Conservation (phyloP, 2,113 vertebrate genomes). For the Thymallus thymallus region DNA sequence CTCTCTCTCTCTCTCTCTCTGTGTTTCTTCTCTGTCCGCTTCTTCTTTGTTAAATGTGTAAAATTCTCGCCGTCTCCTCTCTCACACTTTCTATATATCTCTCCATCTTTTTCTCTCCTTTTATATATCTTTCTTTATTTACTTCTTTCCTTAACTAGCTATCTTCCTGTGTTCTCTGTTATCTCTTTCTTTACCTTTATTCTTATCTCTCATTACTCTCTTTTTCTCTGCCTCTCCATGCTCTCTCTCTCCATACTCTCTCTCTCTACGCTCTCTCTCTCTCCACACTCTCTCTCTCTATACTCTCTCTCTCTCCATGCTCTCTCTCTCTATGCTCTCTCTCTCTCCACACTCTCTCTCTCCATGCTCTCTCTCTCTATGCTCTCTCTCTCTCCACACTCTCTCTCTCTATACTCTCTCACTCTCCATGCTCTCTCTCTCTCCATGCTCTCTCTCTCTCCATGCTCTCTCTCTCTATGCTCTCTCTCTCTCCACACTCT, state of each 20-base stretch:
- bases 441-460: no score
- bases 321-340: slow-evolving; percentile 45
- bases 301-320: slow-evolving; percentile 2
- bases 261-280: slow-evolving; percentile 20
- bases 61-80: neutral
- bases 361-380: no score
- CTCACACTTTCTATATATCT: slow-evolving; percentile 18
- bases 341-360: no score
- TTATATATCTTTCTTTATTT: slow-evolving; percentile 47
- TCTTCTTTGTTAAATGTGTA: slow-evolving; percentile 46
- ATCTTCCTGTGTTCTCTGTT: slow-evolving; percentile 12
- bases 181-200: slow-evolving; percentile 9
- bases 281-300: slow-evolving; percentile 27
- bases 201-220: neutral
- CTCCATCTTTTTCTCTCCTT: slow-evolving; percentile 18
- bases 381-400: neutral
- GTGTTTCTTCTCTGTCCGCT: slow-evolving; percentile 20
- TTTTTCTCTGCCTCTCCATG: slow-evolving; percentile 21
- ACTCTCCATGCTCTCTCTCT: no score
- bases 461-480: slow-evolving; percentile 37
- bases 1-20: slow-evolving; percentile 22
- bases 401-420: slow-evolving; percentile 46
- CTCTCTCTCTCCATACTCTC: slow-evolving; percentile 22
- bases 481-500: no score
- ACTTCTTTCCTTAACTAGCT: neutral